phyloP scores from a whole-genome alignment of 2,888 invertebrate species.

The Aspidiotus destructor region DNA sequence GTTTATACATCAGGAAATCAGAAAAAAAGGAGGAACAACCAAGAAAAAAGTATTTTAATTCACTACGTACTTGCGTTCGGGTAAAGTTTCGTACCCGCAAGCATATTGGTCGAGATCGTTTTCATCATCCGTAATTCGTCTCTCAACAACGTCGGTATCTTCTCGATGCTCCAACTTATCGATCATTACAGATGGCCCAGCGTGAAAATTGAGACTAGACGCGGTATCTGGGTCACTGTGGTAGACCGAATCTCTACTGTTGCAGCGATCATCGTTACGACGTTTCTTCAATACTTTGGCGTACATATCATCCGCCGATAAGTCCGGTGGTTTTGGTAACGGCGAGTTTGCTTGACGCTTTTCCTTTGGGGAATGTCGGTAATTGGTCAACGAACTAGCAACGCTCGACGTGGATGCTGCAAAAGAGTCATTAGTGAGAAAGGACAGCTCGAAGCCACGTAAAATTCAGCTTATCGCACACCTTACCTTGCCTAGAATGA shows the following conservation, averaged over 20 bases:
- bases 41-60: background rate
- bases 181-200: constrained; percentile 36
- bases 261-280: constrained; percentile 35
- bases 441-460: too few species aligned
- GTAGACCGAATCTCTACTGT: constrained; percentile 39
- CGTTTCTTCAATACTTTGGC: constrained; percentile 71
- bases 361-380: constrained; percentile 70
- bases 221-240: constrained; percentile 33
- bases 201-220: constrained; percentile 36
- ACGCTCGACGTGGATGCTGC: constrained; percentile 62
- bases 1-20: background rate
- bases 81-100: constrained; percentile 18
- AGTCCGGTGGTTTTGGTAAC: constrained; percentile 64
- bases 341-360: constrained; percentile 84
- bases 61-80: constrained; percentile 23
- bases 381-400: constrained; percentile 48
- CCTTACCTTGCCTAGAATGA: constrained; percentile 25
- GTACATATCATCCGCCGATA: constrained; percentile 70
- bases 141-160: constrained; percentile 1
- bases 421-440: background rate
- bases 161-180: background rate
- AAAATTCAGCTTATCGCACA: too few species aligned
- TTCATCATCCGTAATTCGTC: background rate
- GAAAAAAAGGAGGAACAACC: background rate
- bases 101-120: constrained; percentile 16